phyloP scores from a whole-genome alignment of 2,888 invertebrate genomes.

The Athetis lepigone region DNA sequence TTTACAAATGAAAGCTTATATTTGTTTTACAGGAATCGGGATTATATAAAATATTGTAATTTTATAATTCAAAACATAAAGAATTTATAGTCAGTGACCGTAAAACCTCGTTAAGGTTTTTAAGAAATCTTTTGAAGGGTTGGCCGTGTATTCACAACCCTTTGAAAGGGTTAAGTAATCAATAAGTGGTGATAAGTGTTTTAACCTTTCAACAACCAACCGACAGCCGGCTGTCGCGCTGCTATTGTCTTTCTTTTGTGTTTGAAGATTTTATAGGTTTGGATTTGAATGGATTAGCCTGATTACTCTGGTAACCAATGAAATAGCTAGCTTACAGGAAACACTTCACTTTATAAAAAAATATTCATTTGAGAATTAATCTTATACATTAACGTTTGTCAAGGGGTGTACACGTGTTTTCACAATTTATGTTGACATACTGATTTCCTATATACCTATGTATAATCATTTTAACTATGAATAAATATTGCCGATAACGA shows the following conservation, averaged over 20 bases:
- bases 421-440: constrained; percentile 49
- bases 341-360: no score
- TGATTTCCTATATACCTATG: constrained; percentile 32
- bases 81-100: background rate
- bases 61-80: background rate
- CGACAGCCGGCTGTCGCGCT: no score
- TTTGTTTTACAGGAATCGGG: constrained; percentile 2
- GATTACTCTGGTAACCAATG: background rate
- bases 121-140: background rate
- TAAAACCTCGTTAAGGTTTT: constrained; percentile 3
- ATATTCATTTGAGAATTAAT: no score
- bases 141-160: background rate
- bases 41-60: background rate
- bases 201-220: no score
- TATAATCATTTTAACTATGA: constrained; percentile 28
- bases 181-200: no score
- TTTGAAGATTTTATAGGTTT: no score
- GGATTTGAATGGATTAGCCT: background rate
- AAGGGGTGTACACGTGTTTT: no score
- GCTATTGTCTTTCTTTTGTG: no score
- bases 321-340: background rate
- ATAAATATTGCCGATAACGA: constrained; percentile 43
- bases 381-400: background rate
- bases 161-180: no score
- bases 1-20: background rate